phyloP scores from a whole-genome alignment of 1,140 invertebrate species.

The Antheraea mylitta region DNA sequence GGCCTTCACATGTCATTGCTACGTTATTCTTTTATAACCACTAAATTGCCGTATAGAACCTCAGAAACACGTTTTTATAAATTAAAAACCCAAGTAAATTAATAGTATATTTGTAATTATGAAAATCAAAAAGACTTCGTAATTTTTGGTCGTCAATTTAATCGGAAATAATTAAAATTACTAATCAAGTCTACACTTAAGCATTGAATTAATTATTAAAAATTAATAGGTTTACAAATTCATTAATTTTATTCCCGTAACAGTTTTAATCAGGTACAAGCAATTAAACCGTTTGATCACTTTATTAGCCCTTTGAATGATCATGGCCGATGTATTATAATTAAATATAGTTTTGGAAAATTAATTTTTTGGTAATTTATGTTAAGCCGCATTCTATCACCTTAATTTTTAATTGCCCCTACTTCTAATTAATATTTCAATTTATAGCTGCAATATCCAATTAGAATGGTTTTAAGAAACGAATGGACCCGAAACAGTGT shows the following conservation, averaged over 20 bases:
- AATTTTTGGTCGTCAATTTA: neutral
- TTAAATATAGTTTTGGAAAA: neutral
- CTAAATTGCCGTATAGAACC: neutral
- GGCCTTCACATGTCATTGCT: slow-evolving; percentile 3
- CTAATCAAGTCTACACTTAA: neutral
- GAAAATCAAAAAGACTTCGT: neutral
- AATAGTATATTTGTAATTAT: neutral
- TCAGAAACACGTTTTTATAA: no score
- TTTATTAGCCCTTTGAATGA: neutral
- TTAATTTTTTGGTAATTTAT: no score
- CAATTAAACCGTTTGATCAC: neutral
- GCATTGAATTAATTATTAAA: neutral
- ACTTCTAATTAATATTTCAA: no score
- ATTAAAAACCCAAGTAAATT: no score
- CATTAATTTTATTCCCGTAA: neutral
- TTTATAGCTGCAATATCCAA: no score
- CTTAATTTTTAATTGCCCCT: no score
- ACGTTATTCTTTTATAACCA: neutral
- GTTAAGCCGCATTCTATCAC: no score
- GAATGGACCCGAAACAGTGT: no score
- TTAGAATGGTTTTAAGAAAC: no score
- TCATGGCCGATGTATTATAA: neutral
- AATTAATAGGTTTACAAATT: neutral
- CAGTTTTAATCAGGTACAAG: neutral
- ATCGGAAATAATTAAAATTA: neutral